Conservation (phyloP, 92 coral and sea anemone genomes). For the Zoanthus sociatus region DNA sequence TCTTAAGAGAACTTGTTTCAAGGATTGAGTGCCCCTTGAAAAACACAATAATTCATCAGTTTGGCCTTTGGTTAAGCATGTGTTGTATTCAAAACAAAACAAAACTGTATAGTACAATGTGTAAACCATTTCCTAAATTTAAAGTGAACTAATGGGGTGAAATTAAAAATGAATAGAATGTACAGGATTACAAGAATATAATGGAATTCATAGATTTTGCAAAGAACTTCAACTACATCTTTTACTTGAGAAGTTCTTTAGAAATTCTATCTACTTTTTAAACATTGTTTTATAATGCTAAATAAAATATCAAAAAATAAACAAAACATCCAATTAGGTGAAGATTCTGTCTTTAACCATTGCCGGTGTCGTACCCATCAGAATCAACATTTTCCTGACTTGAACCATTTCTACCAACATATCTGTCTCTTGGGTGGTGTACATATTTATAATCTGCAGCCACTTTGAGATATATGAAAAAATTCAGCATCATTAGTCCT, state of each 20-base stretch:
- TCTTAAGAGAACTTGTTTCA: too few species aligned
- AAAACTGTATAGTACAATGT: too few species aligned
- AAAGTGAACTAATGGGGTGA: too few species aligned
- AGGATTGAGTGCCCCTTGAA: too few species aligned
- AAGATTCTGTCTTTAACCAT: background rate
- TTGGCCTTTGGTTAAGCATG: too few species aligned
- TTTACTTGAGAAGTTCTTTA: background rate
- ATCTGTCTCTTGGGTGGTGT: conserved; percentile 23
- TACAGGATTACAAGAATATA: too few species aligned
- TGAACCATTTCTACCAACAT: background rate
- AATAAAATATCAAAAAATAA: background rate
- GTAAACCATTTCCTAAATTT: too few species aligned
- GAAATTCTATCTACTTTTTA: background rate
- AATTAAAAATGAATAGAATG: too few species aligned
- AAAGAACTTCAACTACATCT: background rate
- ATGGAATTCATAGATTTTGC: too few species aligned
- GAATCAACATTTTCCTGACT: background rate
- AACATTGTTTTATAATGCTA: background rate
- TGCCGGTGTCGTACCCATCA: background rate
- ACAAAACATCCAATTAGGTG: background rate
- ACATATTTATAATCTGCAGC: conserved; percentile 78
- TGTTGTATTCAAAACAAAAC: too few species aligned
- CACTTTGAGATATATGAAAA: conserved; percentile 68
- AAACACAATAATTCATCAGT: too few species aligned
- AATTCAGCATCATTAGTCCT: conserved; percentile 79